Conservation (phyloP, 1,140 invertebrate genomes). For the Aporrectodea caliginosa region DNA sequence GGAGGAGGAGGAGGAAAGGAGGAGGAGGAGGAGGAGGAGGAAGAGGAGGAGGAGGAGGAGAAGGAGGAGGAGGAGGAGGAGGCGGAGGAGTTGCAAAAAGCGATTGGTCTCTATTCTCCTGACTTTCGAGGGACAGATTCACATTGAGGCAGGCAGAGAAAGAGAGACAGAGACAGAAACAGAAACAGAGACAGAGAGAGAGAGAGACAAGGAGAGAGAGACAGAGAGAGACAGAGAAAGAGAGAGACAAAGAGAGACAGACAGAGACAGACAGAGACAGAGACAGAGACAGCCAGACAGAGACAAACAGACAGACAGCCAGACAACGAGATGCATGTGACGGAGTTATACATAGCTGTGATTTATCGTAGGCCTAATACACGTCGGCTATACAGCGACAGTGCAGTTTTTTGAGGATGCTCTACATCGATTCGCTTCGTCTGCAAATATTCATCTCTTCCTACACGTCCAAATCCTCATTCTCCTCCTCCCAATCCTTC, state of each 20-base stretch:
- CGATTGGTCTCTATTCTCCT: too few relatives aligned
- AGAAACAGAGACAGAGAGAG: neutral
- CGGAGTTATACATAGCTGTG: too few relatives aligned
- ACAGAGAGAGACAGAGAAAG: neutral
- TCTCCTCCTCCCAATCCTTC: too few relatives aligned
- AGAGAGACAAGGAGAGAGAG: neutral
- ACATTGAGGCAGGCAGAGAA: neutral
- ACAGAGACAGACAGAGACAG: neutral
- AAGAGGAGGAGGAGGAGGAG: neutral
- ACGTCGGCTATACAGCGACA: too few relatives aligned
- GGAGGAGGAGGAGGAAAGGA: neutral
- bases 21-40: neutral
- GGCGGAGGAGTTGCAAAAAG: too few relatives aligned
- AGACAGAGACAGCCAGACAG: neutral
- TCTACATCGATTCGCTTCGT: too few relatives aligned
- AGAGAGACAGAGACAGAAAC: neutral
- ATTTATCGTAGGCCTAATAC: too few relatives aligned
- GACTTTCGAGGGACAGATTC: too few relatives aligned
- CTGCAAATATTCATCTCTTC: too few relatives aligned
- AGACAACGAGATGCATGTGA: neutral
- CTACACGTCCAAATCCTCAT: too few relatives aligned
- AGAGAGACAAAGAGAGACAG: neutral
- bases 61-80: neutral
- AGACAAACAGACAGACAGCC: neutral
- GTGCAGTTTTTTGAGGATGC: too few relatives aligned